These are phyloP conservation scores for Lissocephala sabroskyi DNA, from an alignment of 2,888 invertebrate species.

Conservation along the genomic window DNA sequence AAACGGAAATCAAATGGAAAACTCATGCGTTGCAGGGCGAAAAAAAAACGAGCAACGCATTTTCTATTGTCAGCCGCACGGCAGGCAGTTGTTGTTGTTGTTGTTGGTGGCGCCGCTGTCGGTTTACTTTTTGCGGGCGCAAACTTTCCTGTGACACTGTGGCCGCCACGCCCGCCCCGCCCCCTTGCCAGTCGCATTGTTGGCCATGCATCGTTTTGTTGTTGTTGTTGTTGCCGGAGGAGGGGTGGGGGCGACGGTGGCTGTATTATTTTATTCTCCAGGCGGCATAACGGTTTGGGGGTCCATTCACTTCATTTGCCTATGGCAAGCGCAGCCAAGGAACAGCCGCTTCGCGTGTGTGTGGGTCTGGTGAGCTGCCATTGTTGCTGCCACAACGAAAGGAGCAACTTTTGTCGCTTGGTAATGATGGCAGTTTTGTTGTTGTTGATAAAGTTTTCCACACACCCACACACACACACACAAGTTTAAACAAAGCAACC, in stretches of 20 bases:
- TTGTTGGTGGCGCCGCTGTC: background rate
- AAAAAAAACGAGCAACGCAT: conserved; percentile 41
- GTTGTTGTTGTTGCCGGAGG: conserved; percentile 22
- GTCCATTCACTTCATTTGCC: too few species aligned
- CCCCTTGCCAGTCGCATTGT: conserved; percentile 41
- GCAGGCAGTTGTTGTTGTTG: background rate
- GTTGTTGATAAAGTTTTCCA: conserved; percentile 49
- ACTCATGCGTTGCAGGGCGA: conserved; percentile 49
- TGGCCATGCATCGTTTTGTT: conserved; percentile 30
- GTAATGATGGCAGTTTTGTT: conserved; percentile 59
- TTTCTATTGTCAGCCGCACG: conserved; percentile 51
- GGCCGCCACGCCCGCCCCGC: conserved; percentile 46
- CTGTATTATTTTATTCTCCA: background rate
- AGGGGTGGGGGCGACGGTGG: too few species aligned
- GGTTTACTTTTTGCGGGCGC: conserved; percentile 25
- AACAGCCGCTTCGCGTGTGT: conserved; percentile 10
- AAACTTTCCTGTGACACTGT: conserved; percentile 51
- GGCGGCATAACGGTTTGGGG: conserved; percentile 7
- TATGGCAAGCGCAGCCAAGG: too few species aligned
- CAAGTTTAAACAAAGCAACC: conserved; percentile 65
- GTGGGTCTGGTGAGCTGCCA: conserved; percentile 3
- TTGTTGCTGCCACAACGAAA: conserved; percentile 34
- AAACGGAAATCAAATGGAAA: conserved; percentile 65
- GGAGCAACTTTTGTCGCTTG: conserved; percentile 65
- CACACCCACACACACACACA: too few species aligned